Conservation (phyloP, 2,797 vertebrate species). For the Brachyalestes nurse region DNA sequence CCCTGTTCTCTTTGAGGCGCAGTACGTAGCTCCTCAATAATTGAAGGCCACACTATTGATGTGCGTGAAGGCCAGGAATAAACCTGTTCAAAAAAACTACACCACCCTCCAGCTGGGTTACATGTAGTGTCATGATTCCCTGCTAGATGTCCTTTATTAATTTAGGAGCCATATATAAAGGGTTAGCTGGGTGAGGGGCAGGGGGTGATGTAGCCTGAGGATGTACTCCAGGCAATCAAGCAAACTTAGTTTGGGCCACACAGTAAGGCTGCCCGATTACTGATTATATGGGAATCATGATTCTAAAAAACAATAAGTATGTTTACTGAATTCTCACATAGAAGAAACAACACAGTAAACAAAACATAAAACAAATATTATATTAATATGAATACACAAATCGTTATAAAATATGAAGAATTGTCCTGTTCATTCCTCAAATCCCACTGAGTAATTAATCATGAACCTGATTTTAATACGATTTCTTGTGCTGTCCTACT, state of each 20-base stretch:
- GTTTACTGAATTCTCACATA: too few species aligned
- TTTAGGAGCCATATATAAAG: constrained; percentile 18
- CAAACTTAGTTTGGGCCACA: neutral
- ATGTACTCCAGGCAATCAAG: constrained; percentile 21
- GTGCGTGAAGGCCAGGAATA: constrained; percentile 25
- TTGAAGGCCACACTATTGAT: constrained; percentile 52
- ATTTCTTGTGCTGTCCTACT: too few species aligned
- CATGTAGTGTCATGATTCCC: constrained; percentile 38
- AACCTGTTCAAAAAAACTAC: neutral
- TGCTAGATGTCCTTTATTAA: constrained; percentile 35
- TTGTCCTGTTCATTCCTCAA: too few species aligned
- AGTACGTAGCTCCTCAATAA: constrained; percentile 41
- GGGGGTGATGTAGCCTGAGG: constrained; percentile 20
- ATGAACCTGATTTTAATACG: too few species aligned
- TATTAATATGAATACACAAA: too few species aligned
- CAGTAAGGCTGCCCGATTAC: too few species aligned
- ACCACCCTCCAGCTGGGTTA: constrained; percentile 30
- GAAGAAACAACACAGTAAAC: too few species aligned
- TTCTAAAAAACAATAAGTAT: too few species aligned
- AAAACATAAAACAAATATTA: too few species aligned
- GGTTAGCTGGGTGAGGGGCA: neutral
- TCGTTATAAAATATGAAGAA: too few species aligned
- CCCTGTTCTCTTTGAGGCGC: constrained; percentile 41
- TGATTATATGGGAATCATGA: too few species aligned
- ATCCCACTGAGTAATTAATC: too few species aligned